Evolutionary conservation across 2,888 invertebrate species (phyloP).

Genomic region (Himalopsyche tibetana): DNA sequence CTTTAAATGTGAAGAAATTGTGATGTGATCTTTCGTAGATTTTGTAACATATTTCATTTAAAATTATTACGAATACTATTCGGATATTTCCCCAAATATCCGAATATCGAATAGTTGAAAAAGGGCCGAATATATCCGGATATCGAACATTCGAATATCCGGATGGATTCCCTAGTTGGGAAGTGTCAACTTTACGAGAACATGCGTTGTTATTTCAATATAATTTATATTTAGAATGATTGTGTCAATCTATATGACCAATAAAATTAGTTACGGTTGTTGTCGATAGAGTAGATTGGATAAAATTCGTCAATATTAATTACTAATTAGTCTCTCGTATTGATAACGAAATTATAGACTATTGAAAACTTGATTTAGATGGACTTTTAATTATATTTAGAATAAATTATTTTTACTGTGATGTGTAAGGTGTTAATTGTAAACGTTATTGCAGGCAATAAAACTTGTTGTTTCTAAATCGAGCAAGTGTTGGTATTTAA

Average conservation of each 20-base stretch:
- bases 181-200: no score
- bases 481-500: not conserved
- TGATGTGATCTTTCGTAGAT: no score
- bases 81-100: no score
- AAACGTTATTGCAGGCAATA: not conserved
- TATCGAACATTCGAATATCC: no score
- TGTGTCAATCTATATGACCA: not conserved
- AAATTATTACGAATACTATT: no score
- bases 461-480: not conserved
- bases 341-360: not conserved
- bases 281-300: not conserved
- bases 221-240: not conserved
- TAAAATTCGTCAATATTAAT: not conserved
- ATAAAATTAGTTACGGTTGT: not conserved
- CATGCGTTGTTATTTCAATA: not conserved
- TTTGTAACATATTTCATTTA: no score
- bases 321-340: not conserved
- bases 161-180: no score
- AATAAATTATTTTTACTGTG: constrained; percentile 5
- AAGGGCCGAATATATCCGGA: no score
- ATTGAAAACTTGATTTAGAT: not conserved
- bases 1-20: no score
- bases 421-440: not conserved
- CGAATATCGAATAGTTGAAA: no score
- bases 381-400: not conserved